These are phyloP conservation scores for Littorina saxatilis DNA, from an alignment of 1,140 invertebrate genomes.

Conservation along the genomic window DNA sequence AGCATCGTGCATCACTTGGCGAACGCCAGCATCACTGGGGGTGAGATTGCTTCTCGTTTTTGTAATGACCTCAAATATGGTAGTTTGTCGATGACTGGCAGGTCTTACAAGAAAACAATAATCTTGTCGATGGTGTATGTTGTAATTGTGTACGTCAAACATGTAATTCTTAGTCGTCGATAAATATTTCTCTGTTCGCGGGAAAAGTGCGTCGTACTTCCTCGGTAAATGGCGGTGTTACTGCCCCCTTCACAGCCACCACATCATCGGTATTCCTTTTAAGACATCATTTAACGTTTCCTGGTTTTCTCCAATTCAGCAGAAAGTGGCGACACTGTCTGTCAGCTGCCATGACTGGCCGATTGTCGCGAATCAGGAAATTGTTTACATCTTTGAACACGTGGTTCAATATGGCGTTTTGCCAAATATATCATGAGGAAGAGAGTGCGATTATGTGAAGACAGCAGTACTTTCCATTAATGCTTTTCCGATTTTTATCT, in stretches of 20 bases:
- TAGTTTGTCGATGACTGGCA: too few species aligned
- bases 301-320: too few species aligned
- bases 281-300: too few species aligned
- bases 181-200: conserved; percentile 29
- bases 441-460: too few species aligned
- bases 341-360: too few species aligned
- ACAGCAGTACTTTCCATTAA: too few species aligned
- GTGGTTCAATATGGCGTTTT: conserved; percentile 7
- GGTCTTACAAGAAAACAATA: too few species aligned
- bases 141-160: background rate
- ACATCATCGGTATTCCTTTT: too few species aligned
- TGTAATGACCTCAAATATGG: too few species aligned
- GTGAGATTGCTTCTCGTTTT: conserved; percentile 1
- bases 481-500: too few species aligned
- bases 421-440: background rate
- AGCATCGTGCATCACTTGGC: conserved; percentile 33
- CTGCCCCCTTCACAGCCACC: background rate
- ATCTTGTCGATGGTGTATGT: background rate
- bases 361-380: too few species aligned
- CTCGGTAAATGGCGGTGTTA: conserved; percentile 18
- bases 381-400: conserved; percentile 3
- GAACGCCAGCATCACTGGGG: conserved; percentile 11
- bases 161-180: background rate
- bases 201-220: conserved; percentile 34
- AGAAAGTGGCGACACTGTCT: too few species aligned